A percentile compares a stretch with the other conserved stretches of the same genome.
Conservation (phyloP, 2,797 vertebrate genomes). For the Ambastaia sidthimunki region DNA sequence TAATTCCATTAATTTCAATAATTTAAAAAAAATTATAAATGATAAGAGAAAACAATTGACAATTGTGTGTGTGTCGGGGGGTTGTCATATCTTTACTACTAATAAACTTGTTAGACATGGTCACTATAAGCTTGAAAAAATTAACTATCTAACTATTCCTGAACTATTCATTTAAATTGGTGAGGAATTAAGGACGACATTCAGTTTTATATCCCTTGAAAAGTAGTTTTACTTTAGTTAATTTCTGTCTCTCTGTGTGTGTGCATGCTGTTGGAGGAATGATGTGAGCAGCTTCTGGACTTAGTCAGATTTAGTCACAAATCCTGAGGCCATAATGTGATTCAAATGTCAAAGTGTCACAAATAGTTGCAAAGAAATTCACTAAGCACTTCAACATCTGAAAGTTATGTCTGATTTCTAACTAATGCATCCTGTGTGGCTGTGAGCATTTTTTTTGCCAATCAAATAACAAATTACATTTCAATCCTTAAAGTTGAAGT, state of each 20-base stretch:
- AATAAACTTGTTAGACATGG: no score
- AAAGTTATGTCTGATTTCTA: neutral
- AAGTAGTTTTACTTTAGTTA: neutral
- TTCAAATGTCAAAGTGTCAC: constrained; percentile 28
- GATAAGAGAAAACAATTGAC: no score
- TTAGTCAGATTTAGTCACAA: constrained; percentile 17
- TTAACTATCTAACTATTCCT: neutral
- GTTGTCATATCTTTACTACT: no score
- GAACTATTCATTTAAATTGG: no score
- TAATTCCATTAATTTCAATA: no score
- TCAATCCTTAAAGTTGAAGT: neutral
- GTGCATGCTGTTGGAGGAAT: neutral
- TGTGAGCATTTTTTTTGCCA: neutral
- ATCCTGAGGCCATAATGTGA: constrained; percentile 15
- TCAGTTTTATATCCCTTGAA: neutral
- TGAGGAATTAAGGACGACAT: no score
- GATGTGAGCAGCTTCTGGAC: neutral
- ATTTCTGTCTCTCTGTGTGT: neutral
- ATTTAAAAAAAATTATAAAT: no score
- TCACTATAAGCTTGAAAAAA: neutral
- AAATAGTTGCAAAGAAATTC: neutral
- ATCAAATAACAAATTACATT: neutral
- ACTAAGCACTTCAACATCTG: neutral
- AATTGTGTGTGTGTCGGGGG: no score
- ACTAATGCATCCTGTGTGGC: neutral